phyloP scores from a whole-genome alignment of 2,797 vertebrate species.

The Buphagus erythrorhynchus region DNA sequence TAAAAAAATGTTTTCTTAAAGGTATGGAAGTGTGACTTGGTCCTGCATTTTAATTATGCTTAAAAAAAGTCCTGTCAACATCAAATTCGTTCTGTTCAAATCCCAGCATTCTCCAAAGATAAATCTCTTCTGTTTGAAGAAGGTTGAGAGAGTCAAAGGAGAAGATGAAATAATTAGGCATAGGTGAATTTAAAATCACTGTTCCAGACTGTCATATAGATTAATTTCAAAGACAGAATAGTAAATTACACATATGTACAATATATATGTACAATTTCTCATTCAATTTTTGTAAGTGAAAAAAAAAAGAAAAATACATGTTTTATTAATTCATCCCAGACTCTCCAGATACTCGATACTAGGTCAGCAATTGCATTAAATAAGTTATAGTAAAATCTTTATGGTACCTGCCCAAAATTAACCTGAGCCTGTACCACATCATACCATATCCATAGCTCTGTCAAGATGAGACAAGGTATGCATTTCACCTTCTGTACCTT shows the following conservation, averaged over 20 bases:
- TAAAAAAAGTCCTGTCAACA: background rate
- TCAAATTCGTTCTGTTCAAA: conserved; percentile 10
- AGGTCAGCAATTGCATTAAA: background rate
- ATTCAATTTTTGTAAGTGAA: background rate
- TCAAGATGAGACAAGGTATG: background rate
- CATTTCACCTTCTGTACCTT: background rate
- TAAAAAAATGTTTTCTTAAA: conserved; percentile 20
- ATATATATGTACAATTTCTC: background rate
- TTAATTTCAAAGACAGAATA: background rate
- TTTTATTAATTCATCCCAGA: background rate
- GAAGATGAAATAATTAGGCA: conserved; percentile 8
- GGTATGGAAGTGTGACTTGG: background rate
- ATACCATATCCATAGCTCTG: background rate
- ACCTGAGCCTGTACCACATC: background rate
- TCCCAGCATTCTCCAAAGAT: background rate
- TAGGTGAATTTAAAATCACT: conserved; percentile 15
- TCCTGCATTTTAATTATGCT: conserved; percentile 7
- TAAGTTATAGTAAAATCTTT: background rate
- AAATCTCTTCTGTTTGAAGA: conserved; percentile 28
- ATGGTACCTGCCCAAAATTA: background rate
- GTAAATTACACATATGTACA: background rate
- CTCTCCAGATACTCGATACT: background rate
- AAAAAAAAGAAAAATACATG: background rate
- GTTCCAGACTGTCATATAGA: background rate
- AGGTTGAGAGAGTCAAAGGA: background rate